A percentile compares a stretch with the other conserved stretches of the same genome.
Conservation (phyloP, 2,888 invertebrate genomes). For the Campaea margaritaria region DNA sequence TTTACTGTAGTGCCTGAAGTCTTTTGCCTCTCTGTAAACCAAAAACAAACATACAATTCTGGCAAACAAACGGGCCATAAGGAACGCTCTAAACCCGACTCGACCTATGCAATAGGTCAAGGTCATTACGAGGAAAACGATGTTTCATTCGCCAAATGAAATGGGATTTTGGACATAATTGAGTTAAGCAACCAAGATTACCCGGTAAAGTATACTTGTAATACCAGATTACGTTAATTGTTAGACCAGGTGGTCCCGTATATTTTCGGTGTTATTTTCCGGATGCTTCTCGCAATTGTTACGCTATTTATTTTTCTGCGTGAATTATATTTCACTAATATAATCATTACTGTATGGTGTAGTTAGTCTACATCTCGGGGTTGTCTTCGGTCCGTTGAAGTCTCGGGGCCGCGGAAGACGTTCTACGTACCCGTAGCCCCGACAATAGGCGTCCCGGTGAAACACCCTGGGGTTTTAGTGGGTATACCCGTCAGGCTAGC, state of each 20-base stretch:
- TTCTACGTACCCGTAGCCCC: no score
- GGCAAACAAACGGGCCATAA: constrained; percentile 8
- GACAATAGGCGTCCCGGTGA: no score
- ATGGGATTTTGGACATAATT: constrained; percentile 32
- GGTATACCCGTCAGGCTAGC: no score
- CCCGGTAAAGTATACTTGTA: constrained; percentile 11
- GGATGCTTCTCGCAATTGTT: no score
- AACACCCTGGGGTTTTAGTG: no score
- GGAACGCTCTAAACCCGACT: constrained; percentile 6
- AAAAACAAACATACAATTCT: constrained; percentile 14
- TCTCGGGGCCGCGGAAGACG: no score
- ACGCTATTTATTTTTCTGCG: no score
- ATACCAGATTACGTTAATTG: constrained; percentile 11
- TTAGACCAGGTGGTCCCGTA: not conserved
- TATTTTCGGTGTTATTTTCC: not conserved
- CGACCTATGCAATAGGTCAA: constrained; percentile 32
- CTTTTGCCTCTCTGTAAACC: not conserved
- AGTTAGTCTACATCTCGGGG: no score
- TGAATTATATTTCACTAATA: no score
- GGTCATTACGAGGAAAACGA: constrained; percentile 31
- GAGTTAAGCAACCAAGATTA: constrained; percentile 28
- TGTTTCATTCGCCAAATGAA: constrained; percentile 31
- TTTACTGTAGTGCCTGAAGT: no score
- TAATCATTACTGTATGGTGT: no score
- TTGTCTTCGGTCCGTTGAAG: no score